Evolutionary conservation across 2,113 vertebrate genomes (phyloP).

Genomic region (Thunnus maccoyii): DNA sequence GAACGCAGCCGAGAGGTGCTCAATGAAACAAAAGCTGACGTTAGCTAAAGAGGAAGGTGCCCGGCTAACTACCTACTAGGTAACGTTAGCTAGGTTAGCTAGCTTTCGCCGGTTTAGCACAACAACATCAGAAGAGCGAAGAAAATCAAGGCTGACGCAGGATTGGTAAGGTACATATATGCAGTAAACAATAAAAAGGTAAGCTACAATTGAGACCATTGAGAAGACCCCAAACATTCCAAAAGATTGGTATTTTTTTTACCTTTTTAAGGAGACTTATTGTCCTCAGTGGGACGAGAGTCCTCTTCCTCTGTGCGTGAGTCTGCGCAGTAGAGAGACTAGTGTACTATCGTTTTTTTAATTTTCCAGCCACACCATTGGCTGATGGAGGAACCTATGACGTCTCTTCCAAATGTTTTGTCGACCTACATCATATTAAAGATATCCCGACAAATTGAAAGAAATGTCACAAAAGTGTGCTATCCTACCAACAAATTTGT

Average conservation of each 20-base stretch:
- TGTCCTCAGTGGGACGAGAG: slow-evolving; percentile 54
- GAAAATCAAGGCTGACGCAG: fast-evolving
- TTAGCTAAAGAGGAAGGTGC: slow-evolving; percentile 53
- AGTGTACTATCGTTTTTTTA: neutral
- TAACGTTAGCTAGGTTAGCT: slow-evolving; percentile 63
- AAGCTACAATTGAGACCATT: neutral
- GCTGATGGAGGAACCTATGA: slow-evolving; percentile 11
- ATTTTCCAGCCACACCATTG: slow-evolving; percentile 46
- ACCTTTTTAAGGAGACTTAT: slow-evolving; percentile 71
- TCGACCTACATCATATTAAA: too few species aligned
- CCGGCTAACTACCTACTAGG: slow-evolving; percentile 48
- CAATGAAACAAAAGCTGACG: slow-evolving; percentile 69
- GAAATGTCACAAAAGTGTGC: neutral
- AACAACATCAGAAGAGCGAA: slow-evolving; percentile 46
- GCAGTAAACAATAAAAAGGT: neutral
- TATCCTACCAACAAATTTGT: too few species aligned
- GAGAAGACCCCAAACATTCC: neutral
- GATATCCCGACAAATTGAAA: neutral
- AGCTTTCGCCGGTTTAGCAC: slow-evolving; percentile 74
- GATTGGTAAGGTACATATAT: neutral
- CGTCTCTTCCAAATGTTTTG: neutral
- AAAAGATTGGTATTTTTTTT: slow-evolving; percentile 8
- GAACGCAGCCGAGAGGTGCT: neutral
- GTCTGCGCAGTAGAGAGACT: slow-evolving; percentile 63
- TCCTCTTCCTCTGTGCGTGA: slow-evolving; percentile 44